These are phyloP conservation scores for Scaptomyza reducta DNA, from an alignment of 2,888 invertebrate genomes.

Conservation along the genomic window DNA sequence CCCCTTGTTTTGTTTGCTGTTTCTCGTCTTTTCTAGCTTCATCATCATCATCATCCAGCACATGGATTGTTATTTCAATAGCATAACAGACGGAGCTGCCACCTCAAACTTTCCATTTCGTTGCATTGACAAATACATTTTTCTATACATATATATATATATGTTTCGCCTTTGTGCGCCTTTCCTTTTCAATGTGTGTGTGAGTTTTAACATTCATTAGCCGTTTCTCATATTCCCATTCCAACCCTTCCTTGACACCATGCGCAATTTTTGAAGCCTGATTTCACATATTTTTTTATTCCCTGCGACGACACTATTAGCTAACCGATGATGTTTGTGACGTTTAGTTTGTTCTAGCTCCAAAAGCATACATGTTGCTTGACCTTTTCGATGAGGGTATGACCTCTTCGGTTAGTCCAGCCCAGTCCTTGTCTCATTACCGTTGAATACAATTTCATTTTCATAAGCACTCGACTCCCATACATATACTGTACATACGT, in stretches of 20 bases:
- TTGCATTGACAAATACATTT: constrained; percentile 69
- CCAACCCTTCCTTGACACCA: not conserved
- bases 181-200: not conserved
- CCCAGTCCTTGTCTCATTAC: not conserved
- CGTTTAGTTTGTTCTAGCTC: not conserved
- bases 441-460: constrained; percentile 29
- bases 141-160: not conserved
- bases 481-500: not conserved
- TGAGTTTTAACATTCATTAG: constrained; percentile 71
- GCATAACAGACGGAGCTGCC: constrained; percentile 31
- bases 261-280: constrained; percentile 37
- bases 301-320: not conserved
- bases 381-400: not conserved
- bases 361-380: not conserved
- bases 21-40: constrained; percentile 18
- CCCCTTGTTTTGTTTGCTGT: constrained; percentile 25
- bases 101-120: constrained; percentile 74
- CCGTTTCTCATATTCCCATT: constrained; percentile 27
- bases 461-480: constrained; percentile 25
- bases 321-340: not conserved
- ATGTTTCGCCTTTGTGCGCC: not conserved
- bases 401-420: not conserved
- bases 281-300: constrained; percentile 10
- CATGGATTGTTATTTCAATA: constrained; percentile 52
- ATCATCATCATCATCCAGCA: not conserved